Conservation (phyloP, 1,140 invertebrate species). For the Pinna nobilis region DNA sequence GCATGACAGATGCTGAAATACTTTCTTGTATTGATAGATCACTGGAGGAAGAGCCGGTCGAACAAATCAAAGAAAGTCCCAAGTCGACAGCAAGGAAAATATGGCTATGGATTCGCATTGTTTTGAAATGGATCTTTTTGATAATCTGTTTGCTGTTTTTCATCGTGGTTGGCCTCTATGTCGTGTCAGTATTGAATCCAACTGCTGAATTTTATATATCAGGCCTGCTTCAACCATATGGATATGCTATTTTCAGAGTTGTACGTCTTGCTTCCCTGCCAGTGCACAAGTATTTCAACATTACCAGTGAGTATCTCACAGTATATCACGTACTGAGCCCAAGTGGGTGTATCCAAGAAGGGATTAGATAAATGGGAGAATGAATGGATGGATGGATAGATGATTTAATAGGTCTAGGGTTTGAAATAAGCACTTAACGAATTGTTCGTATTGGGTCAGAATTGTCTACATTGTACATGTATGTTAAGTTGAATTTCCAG, state of each 20-base stretch:
- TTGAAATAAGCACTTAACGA: too few relatives aligned
- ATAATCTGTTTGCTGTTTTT: not conserved
- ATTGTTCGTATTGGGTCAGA: too few relatives aligned
- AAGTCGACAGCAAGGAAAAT: not conserved
- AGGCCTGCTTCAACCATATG: not conserved
- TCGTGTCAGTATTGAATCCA: not conserved
- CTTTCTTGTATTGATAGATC: not conserved
- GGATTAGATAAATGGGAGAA: too few relatives aligned
- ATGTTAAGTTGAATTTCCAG: too few relatives aligned
- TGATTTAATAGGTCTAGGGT: too few relatives aligned
- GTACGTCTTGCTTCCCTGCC: not conserved
- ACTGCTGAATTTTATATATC: not conserved
- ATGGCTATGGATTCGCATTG: not conserved
- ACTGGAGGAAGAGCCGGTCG: not conserved
- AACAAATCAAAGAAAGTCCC: not conserved
- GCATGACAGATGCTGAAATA: not conserved
- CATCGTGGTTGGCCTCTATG: not conserved
- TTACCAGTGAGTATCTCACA: not conserved
- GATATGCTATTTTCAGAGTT: not conserved
- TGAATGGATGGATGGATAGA: too few relatives aligned
- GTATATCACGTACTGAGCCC: too few relatives aligned
- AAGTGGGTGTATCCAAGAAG: too few relatives aligned
- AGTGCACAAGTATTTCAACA: not conserved
- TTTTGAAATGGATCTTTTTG: constrained; percentile 8
- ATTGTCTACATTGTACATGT: too few relatives aligned